Evolutionary conservation across 1,140 invertebrate species (phyloP).

Genomic region (Maconellicoccus hirsutus): DNA sequence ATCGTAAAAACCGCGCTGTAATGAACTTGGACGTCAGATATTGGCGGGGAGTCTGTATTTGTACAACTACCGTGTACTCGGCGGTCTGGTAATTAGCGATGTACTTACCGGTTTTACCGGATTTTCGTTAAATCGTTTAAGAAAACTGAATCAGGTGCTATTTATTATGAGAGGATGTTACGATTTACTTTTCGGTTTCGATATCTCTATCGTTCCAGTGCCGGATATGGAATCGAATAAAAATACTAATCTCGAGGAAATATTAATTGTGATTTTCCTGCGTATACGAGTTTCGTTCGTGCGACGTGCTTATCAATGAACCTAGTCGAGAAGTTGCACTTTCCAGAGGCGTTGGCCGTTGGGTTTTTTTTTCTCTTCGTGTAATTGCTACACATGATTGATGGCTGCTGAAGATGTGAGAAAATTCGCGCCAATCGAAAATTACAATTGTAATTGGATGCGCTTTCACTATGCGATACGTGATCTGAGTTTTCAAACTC

Average conservation of each 20-base stretch:
- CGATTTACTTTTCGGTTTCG: neutral
- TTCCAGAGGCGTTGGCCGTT: too few relatives aligned
- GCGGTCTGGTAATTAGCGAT: neutral
- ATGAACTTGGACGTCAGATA: neutral
- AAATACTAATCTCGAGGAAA: constrained; percentile 7
- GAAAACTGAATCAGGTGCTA: neutral
- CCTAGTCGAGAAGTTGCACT: neutral
- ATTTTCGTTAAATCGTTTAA: neutral
- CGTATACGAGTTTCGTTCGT: neutral
- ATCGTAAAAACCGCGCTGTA: neutral
- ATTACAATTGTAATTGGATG: neutral
- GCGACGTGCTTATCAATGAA: too few relatives aligned
- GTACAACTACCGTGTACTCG: constrained; percentile 1
- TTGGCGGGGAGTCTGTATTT: neutral
- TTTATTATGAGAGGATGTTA: neutral
- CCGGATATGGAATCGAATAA: neutral
- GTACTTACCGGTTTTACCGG: constrained; percentile 2
- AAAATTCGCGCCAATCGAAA: neutral
- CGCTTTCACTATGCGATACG: neutral
- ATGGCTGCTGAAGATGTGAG: neutral
- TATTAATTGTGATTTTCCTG: constrained; percentile 1
- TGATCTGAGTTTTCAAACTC: constrained; percentile 5
- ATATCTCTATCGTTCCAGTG: neutral
- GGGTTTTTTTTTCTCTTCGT: too few relatives aligned
- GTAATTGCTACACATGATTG: neutral